Conservation (phyloP, 2,797 vertebrate genomes). For the Diplodus sargus region DNA sequence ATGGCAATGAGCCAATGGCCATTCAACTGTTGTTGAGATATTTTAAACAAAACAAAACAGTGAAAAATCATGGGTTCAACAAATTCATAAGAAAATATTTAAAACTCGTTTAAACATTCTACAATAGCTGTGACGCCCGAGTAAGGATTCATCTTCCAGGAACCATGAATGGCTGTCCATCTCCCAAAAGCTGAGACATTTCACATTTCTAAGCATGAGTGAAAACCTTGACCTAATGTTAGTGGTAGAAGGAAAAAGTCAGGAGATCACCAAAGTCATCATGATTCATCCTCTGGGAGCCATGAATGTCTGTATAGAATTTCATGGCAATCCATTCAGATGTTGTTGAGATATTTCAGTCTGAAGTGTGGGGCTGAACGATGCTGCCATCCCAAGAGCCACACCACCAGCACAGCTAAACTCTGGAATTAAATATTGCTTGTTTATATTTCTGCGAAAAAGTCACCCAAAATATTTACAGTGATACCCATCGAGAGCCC, state of each 20-base stretch:
- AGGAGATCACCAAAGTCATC: background rate
- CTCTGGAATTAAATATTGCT: conserved; percentile 35
- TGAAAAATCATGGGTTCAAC: background rate
- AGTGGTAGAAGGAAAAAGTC: conserved; percentile 2
- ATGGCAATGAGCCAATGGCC: background rate
- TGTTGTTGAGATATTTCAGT: conserved; percentile 6
- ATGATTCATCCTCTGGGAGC: background rate
- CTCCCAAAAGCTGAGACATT: background rate
- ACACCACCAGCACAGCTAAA: background rate
- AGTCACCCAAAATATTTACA: conserved; percentile 69
- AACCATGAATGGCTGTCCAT: background rate
- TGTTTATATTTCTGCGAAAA: conserved; percentile 55
- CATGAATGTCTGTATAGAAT: conserved; percentile 4
- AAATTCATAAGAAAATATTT: too few relatives aligned
- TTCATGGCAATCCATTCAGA: background rate
- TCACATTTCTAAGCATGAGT: background rate
- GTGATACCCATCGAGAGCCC: conserved; percentile 39
- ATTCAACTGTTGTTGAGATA: background rate
- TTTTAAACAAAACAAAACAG: background rate
- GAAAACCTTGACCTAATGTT: background rate
- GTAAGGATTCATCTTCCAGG: background rate
- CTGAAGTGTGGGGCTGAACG: background rate
- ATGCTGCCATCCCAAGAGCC: background rate
- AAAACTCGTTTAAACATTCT: too few relatives aligned
- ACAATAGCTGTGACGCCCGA: too few relatives aligned